A percentile compares a stretch with the other conserved stretches of the same genome.
These are phyloP conservation scores for Okamejei kenojei DNA, from an alignment of 2,797 vertebrate species.

Conservation along the genomic window DNA sequence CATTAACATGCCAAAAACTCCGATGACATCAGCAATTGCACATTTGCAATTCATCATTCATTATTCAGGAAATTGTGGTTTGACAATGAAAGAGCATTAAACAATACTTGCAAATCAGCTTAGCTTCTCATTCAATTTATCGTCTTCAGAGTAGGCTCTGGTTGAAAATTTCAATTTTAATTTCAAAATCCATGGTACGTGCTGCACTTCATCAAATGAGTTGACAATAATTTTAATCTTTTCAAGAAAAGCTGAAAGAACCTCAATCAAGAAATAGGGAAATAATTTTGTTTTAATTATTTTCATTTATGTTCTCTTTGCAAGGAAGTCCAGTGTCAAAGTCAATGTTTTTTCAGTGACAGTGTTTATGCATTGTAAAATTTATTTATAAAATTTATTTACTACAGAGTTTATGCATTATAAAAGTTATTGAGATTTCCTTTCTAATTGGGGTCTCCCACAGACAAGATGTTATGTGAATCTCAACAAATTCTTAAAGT, in stretches of 20 bases:
- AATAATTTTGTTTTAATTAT: not conserved
- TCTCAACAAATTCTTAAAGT: not conserved
- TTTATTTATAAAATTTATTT: no score
- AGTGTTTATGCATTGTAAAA: not conserved
- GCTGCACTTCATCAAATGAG: slow-evolving; percentile 3
- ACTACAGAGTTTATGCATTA: not conserved
- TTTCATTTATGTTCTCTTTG: not conserved
- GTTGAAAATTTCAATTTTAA: slow-evolving; percentile 31
- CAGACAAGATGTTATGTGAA: not conserved
- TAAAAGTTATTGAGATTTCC: not conserved
- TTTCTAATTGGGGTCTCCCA: not conserved
- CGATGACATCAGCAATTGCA: slow-evolving; percentile 26
- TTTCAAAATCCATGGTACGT: slow-evolving; percentile 19
- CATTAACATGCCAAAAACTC: slow-evolving; percentile 35
- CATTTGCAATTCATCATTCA: slow-evolving; percentile 32
- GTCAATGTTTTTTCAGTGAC: not conserved
- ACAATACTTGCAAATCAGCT: slow-evolving; percentile 37
- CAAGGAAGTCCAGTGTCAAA: not conserved
- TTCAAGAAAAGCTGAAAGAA: slow-evolving; percentile 24
- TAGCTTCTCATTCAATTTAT: slow-evolving; percentile 15
- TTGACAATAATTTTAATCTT: not conserved
- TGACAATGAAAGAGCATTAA: slow-evolving; percentile 30
- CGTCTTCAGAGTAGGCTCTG: not conserved
- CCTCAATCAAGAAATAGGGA: not conserved
- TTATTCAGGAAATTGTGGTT: slow-evolving; percentile 25